These are phyloP conservation scores for Oegoconia quadripuncta DNA, from an alignment of 2,888 invertebrate genomes.

Conservation along the genomic window DNA sequence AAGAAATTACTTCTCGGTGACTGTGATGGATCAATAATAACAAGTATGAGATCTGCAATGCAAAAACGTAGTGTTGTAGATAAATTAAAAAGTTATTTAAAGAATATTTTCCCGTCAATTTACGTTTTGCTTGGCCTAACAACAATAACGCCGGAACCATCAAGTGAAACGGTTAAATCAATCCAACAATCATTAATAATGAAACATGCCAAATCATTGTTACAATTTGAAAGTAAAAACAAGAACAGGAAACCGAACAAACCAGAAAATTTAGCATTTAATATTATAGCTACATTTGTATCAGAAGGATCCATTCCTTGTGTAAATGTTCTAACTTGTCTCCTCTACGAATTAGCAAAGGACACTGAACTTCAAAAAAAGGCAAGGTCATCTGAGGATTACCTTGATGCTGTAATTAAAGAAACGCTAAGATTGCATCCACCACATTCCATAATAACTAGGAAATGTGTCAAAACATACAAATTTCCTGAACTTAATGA, in stretches of 20 bases:
- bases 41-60: conserved; percentile 42
- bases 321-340: conserved; percentile 47
- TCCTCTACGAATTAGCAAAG: conserved; percentile 56
- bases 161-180: conserved; percentile 35
- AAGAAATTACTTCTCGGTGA: conserved; percentile 58
- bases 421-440: conserved; percentile 66
- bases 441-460: conserved; percentile 54
- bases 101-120: conserved; percentile 63
- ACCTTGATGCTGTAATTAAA: conserved; percentile 54
- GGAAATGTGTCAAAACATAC: conserved; percentile 59
- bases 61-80: conserved; percentile 45
- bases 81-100: conserved; percentile 60
- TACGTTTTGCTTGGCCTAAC: conserved; percentile 51
- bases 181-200: conserved; percentile 49
- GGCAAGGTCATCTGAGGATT: conserved; percentile 46
- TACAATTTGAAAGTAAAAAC: conserved; percentile 42
- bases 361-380: conserved; percentile 48
- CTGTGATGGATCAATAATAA: conserved; percentile 43
- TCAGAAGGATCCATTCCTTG: conserved; percentile 66
- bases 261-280: conserved; percentile 50
- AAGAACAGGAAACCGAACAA: conserved; percentile 34
- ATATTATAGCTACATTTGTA: conserved; percentile 50
- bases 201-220: conserved; percentile 40
- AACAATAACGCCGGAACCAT: conserved; percentile 41
- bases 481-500: conserved; percentile 41